phyloP scores from a whole-genome alignment of 2,888 invertebrate species.

The Mermis nigrescens region DNA sequence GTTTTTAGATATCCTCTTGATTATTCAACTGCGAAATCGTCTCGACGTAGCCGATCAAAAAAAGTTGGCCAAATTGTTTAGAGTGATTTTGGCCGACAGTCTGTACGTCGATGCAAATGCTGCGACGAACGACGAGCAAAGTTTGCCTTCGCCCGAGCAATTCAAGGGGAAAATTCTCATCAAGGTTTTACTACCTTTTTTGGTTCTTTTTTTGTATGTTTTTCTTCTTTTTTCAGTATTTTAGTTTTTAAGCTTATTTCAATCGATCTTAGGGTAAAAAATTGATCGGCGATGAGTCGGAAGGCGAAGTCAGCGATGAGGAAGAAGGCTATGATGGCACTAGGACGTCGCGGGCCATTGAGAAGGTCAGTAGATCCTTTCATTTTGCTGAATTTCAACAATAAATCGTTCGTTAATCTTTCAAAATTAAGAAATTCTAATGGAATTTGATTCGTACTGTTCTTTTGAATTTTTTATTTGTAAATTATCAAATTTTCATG shows the following conservation, averaged over 20 bases:
- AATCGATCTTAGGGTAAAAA: slow-evolving; percentile 36
- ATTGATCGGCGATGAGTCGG: slow-evolving; percentile 28
- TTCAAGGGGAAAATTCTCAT: slow-evolving; percentile 36
- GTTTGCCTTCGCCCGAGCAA: slow-evolving; percentile 38
- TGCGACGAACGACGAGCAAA: neutral
- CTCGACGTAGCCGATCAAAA: slow-evolving; percentile 37
- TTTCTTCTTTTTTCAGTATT: neutral
- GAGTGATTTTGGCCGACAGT: slow-evolving; percentile 31
- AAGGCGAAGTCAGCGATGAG: slow-evolving; percentile 39
- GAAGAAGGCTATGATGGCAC: slow-evolving; percentile 37
- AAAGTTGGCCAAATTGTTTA: slow-evolving; percentile 32
- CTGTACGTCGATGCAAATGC: slow-evolving; percentile 21
- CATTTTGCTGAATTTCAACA: too few relatives aligned
- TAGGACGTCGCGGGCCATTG: slow-evolving; percentile 11
- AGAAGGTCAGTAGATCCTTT: too few relatives aligned
- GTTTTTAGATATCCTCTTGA: too few relatives aligned
- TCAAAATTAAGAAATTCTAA: too few relatives aligned
- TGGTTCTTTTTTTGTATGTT: neutral
- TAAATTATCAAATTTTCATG: too few relatives aligned
- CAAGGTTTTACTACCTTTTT: neutral
- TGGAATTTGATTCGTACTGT: too few relatives aligned
- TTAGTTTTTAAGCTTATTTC: neutral
- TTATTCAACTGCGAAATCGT: slow-evolving; percentile 39
- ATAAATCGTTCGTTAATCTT: too few relatives aligned
- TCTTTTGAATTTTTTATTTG: too few relatives aligned